Percentiles rank a stretch among this genome's conserved stretches.
phyloP scores from a whole-genome alignment of 2,888 invertebrate genomes.

The Megalurothrips usitatus region DNA sequence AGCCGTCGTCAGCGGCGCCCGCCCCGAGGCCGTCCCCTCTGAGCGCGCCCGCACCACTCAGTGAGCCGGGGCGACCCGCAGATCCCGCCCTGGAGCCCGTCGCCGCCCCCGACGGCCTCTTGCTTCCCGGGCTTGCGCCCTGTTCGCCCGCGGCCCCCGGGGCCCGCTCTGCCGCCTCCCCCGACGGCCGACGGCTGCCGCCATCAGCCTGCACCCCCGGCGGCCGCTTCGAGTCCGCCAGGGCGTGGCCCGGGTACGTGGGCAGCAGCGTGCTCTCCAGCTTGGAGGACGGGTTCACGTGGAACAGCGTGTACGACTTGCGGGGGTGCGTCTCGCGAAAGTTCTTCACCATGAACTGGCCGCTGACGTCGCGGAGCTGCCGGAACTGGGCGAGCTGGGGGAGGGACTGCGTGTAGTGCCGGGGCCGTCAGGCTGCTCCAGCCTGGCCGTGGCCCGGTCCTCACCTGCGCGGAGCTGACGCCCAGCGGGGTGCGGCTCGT shows the following conservation, averaged over 20 bases:
- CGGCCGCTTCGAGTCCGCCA: background rate
- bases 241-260: background rate
- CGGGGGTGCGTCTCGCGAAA: constrained; percentile 13
- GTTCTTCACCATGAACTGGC: constrained; percentile 13
- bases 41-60: no score
- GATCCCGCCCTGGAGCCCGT: no score
- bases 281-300: constrained; percentile 17
- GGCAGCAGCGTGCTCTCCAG: background rate
- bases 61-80: background rate
- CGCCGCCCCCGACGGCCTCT: background rate
- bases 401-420: background rate
- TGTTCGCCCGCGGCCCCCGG: background rate
- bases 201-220: background rate
- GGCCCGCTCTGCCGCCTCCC: background rate
- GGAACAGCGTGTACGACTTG: background rate
- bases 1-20: background rate
- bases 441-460: background rate
- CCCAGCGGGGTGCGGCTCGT: background rate
- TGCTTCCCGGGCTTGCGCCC: background rate
- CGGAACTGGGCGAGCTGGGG: constrained; percentile 11
- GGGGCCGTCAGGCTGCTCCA: background rate
- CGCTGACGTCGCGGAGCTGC: constrained; percentile 5
- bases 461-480: constrained; percentile 10
- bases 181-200: background rate
- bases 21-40: background rate